These are phyloP conservation scores for Andrena haemorrhoa DNA, from an alignment of 2,888 invertebrate species.

Conservation along the genomic window DNA sequence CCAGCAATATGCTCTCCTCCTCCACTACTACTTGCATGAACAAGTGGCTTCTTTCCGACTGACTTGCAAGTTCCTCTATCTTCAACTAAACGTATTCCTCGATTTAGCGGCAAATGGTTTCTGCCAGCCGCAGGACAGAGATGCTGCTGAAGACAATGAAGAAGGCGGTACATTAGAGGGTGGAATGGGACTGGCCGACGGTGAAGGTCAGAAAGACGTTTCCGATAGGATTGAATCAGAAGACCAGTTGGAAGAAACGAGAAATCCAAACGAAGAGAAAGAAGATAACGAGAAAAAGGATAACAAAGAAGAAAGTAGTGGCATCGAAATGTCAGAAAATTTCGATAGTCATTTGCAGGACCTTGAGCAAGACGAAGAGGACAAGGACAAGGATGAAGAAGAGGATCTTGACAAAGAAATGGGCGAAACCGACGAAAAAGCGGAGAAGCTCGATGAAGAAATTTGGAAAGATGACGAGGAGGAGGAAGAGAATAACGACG, in stretches of 20 bases:
- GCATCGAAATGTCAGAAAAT: conserved; percentile 98
- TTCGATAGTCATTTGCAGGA: conserved; percentile 96
- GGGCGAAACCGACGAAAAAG: conserved; percentile 96
- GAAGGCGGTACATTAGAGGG: conserved; percentile 86
- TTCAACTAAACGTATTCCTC: conserved; percentile 93
- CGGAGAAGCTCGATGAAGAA: conserved; percentile 92
- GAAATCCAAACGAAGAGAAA: conserved; percentile 92
- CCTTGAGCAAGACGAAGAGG: conserved; percentile 89
- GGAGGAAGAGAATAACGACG: conserved; percentile 88
- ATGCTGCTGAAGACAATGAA: conserved; percentile 47
- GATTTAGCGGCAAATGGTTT: conserved; percentile 95
- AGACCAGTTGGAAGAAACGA: conserved; percentile 97
- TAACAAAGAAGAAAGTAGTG: conserved; percentile 95
- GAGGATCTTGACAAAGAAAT: conserved; percentile 97
- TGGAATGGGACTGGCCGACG: conserved; percentile 96
- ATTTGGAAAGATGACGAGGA: conserved; percentile 95
- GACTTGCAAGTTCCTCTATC: conserved; percentile 93
- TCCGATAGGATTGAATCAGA: conserved; percentile 96
- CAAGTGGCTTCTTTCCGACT: conserved; percentile 92
- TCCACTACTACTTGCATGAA: conserved; percentile 92
- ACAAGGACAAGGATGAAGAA: conserved; percentile 87
- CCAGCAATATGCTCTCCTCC: conserved; percentile 91
- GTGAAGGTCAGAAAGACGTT: conserved; percentile 96
- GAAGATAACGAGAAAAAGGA: conserved; percentile 89
- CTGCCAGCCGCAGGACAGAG: conserved; percentile 93